phyloP scores from a whole-genome alignment of 1,140 invertebrate species.

The Teleopsis dalmanni region DNA sequence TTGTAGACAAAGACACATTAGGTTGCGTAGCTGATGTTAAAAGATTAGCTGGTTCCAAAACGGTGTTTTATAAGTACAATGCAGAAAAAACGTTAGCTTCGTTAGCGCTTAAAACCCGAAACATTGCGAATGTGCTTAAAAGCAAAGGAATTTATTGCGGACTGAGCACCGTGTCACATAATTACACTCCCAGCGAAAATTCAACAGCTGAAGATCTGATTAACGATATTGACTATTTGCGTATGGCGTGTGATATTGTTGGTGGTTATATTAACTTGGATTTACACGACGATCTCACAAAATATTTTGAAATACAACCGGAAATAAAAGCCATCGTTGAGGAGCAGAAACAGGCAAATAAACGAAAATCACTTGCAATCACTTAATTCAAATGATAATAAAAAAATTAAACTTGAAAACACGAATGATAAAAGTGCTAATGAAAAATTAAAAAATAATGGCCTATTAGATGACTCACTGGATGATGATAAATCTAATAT shows the following conservation, averaged over 20 bases:
- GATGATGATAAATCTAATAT: constrained; percentile 16
- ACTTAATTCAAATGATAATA: constrained; percentile 16
- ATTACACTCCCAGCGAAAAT: constrained; percentile 58
- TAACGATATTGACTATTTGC: constrained; percentile 38
- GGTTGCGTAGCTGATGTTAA: constrained; percentile 28
- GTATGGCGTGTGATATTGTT: constrained; percentile 35
- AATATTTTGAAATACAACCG: constrained; percentile 23
- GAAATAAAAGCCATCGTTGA: constrained; percentile 14
- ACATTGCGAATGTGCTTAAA: constrained; percentile 55
- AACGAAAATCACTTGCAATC: constrained; percentile 32
- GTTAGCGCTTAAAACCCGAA: constrained; percentile 60
- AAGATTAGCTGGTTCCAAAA: constrained; percentile 45
- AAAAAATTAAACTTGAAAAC: constrained; percentile 31
- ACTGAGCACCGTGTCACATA: constrained; percentile 60
- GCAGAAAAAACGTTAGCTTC: constrained; percentile 65
- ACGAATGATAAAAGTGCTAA: constrained; percentile 4
- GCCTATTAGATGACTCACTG: constrained; percentile 21
- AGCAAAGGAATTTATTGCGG: constrained; percentile 63
- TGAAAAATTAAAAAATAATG: constrained; percentile 19
- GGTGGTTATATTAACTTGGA: constrained; percentile 30
- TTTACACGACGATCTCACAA: constrained; percentile 24
- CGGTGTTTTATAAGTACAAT: constrained; percentile 71
- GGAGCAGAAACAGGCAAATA: constrained; percentile 21
- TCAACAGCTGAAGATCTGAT: constrained; percentile 43
- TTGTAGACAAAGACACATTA: constrained; percentile 16